Evolutionary conservation across 2,113 vertebrate genomes (phyloP).

Genomic region (Coryphaenoides rupestris): DNA sequence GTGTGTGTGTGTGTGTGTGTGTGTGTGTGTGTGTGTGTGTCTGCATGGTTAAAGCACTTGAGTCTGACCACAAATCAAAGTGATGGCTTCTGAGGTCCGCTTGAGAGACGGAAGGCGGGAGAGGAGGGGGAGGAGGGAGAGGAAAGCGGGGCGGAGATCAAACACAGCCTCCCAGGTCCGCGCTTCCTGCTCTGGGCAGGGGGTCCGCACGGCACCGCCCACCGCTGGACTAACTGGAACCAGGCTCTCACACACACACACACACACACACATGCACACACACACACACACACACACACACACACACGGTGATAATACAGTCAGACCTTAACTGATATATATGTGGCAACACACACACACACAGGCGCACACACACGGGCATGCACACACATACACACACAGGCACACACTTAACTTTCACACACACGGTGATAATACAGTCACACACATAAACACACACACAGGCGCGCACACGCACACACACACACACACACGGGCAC

Average conservation of each 20-base stretch:
- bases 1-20: not conserved
- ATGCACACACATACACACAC: too few species aligned
- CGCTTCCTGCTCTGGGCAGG: not conserved
- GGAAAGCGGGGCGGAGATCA: conserved; percentile 56
- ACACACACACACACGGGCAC: too few species aligned
- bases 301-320: conserved; percentile 45
- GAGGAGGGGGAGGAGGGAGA: conserved; percentile 46
- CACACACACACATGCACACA: too few species aligned
- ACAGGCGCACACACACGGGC: too few species aligned
- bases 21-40: too few species aligned
- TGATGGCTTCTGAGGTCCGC: conserved; percentile 61
- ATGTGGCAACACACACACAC: too few species aligned
- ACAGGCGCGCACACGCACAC: too few species aligned
- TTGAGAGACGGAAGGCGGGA: conserved; percentile 54
- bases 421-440: conserved; percentile 47
- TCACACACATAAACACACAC: not conserved
- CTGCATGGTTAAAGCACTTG: conserved; percentile 51
- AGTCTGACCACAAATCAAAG: conserved; percentile 66
- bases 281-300: too few species aligned
- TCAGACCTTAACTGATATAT: too few species aligned
- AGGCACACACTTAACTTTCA: too few species aligned
- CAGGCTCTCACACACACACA: conserved; percentile 8
- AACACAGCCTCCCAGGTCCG: conserved; percentile 46
- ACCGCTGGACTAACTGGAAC: conserved; percentile 39
- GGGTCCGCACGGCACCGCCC: not conserved